phyloP scores from a whole-genome alignment of 1,140 invertebrate genomes.

The Diploscapter pachys region DNA sequence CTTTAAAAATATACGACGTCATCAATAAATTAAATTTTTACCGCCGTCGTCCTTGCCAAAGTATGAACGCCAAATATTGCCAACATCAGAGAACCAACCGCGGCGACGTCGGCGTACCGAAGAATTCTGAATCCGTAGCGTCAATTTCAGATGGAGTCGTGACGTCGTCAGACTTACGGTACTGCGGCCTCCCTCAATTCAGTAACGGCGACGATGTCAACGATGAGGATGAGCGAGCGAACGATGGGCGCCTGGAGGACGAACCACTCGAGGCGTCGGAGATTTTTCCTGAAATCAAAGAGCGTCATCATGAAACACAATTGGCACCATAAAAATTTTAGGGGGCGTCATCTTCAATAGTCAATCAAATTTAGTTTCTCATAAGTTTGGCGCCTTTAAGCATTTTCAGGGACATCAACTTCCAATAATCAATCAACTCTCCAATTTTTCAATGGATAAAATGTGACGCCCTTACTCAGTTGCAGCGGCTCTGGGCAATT shows the following conservation, averaged over 20 bases:
- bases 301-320: too few species aligned
- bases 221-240: conserved; percentile 30
- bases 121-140: conserved; percentile 11
- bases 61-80: conserved; percentile 41
- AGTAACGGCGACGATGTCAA: conserved; percentile 36
- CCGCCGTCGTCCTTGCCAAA: conserved; percentile 32
- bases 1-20: too few species aligned
- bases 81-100: conserved; percentile 35
- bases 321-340: too few species aligned
- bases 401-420: too few species aligned
- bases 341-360: too few species aligned
- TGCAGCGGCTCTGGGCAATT: conserved; percentile 23
- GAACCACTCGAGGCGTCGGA: conserved; percentile 37
- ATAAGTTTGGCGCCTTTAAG: too few species aligned
- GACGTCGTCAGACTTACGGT: not conserved
- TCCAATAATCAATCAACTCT: too few species aligned
- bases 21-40: not conserved
- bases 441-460: not conserved
- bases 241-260: conserved; percentile 39
- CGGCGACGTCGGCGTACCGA: conserved; percentile 31
- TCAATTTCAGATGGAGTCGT: not conserved
- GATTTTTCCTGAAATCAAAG: conserved; percentile 29
- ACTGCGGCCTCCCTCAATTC: conserved; percentile 34
- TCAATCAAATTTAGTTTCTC: too few species aligned
- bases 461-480: conserved; percentile 24